phyloP scores from a whole-genome alignment of 2,888 invertebrate genomes.

The Synergus japonicus region DNA sequence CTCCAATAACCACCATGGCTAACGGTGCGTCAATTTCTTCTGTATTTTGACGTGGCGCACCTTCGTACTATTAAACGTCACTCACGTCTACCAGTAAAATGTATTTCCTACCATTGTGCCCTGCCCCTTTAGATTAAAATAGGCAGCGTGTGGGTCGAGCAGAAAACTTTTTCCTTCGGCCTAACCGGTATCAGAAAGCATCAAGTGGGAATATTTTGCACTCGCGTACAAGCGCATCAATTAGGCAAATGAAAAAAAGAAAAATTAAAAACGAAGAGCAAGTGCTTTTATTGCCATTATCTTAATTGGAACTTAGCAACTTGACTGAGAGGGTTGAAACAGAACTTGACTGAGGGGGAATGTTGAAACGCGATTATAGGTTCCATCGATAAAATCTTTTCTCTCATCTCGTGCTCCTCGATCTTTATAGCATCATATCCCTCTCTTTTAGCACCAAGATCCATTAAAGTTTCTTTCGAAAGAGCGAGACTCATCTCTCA shows the following conservation, averaged over 20 bases:
- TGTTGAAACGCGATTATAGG: background rate
- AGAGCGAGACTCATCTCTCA: constrained; percentile 1
- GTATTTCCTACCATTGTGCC: constrained; percentile 40
- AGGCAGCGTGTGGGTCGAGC: constrained; percentile 24
- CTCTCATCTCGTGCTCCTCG: background rate
- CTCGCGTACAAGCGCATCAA: constrained; percentile 1
- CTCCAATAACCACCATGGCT: constrained; percentile 18
- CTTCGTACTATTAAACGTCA: constrained; percentile 40
- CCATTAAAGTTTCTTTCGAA: constrained; percentile 1
- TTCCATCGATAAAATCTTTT: background rate
- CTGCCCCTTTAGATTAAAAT: constrained; percentile 38
- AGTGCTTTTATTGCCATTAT: constrained; percentile 16
- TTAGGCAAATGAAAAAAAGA: constrained; percentile 17
- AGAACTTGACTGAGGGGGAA: background rate
- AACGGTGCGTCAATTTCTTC: constrained; percentile 37
- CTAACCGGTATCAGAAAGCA: constrained; percentile 26
- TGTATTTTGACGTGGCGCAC: constrained; percentile 33
- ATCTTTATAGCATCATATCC: background rate
- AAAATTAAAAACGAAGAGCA: constrained; percentile 2
- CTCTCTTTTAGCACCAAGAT: background rate
- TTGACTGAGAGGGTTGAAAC: background rate
- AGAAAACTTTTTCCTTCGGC: constrained; percentile 21
- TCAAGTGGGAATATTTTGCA: constrained; percentile 21
- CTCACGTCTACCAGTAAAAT: constrained; percentile 36
- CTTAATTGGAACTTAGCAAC: constrained; percentile 22